Evolutionary conservation across 2,113 vertebrate genomes (phyloP).

Genomic region (Todiramphus chloris): DNA sequence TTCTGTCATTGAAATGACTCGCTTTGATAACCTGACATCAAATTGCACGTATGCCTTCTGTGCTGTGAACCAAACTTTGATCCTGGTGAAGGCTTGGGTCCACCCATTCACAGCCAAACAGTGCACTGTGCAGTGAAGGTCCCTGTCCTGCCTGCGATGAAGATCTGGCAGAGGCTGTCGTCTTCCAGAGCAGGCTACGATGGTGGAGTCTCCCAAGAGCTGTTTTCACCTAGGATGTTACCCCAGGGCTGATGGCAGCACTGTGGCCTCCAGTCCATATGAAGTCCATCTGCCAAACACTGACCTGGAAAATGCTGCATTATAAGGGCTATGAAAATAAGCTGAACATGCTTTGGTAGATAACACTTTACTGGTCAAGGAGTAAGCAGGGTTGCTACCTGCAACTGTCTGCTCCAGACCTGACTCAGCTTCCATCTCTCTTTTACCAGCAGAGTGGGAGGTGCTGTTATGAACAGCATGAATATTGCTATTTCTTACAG

Average conservation of each 20-base stretch:
- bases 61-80: not conserved
- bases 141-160: not conserved
- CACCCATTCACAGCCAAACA: not conserved
- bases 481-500: not conserved
- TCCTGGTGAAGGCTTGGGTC: not conserved
- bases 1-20: not conserved
- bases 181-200: not conserved
- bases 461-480: not conserved
- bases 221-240: not conserved
- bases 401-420: not conserved
- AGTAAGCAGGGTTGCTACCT: not conserved
- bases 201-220: not conserved
- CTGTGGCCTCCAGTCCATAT: not conserved
- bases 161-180: not conserved
- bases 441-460: not conserved
- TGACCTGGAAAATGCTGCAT: not conserved
- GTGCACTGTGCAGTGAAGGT: not conserved
- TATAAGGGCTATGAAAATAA: not conserved
- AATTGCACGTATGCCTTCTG: not conserved
- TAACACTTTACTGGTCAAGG: not conserved
- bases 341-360: not conserved
- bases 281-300: not conserved
- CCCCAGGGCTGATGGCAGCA: not conserved
- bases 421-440: not conserved
- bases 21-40: not conserved